Evolutionary conservation across 1,140 invertebrate species (phyloP).

Genomic region (Sitophilus oryzae): DNA sequence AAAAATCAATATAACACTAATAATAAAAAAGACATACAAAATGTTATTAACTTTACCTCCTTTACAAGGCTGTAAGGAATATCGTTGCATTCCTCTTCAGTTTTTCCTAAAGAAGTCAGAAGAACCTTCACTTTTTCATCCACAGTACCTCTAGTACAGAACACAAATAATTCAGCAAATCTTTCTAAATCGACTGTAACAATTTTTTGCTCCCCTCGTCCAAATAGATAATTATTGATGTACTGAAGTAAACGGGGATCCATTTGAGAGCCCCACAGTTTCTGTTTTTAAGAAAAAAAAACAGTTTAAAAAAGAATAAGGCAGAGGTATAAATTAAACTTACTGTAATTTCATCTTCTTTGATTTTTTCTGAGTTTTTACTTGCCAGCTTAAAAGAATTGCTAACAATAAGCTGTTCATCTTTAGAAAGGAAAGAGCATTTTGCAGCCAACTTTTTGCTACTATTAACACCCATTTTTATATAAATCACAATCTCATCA

Average conservation of each 20-base stretch:
- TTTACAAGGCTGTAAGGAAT: constrained; percentile 53
- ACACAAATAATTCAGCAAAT: constrained; percentile 56
- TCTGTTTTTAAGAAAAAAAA: constrained; percentile 40
- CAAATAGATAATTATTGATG: constrained; percentile 55
- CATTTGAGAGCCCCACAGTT: constrained; percentile 56
- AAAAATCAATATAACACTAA: constrained; percentile 24
- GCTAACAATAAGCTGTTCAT: constrained; percentile 55
- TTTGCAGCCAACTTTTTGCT: constrained; percentile 57
- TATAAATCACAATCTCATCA: no score
- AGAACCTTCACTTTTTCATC: constrained; percentile 52
- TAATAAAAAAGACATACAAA: neutral
- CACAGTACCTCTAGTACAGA: constrained; percentile 53
- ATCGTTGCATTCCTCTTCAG: constrained; percentile 48
- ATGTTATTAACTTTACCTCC: constrained; percentile 50
- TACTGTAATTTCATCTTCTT: constrained; percentile 58
- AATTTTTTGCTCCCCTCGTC: constrained; percentile 46
- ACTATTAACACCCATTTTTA: constrained; percentile 47
- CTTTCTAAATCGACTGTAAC: constrained; percentile 50
- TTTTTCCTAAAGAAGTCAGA: constrained; percentile 51
- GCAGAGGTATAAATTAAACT: constrained; percentile 32
- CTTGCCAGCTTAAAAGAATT: constrained; percentile 53
- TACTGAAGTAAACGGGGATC: constrained; percentile 53
- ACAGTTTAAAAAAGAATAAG: no score
- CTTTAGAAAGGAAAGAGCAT: constrained; percentile 53
- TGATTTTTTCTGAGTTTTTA: constrained; percentile 54